phyloP scores from a whole-genome alignment of 2,113 vertebrate species.

The Gymnarchus niloticus region DNA sequence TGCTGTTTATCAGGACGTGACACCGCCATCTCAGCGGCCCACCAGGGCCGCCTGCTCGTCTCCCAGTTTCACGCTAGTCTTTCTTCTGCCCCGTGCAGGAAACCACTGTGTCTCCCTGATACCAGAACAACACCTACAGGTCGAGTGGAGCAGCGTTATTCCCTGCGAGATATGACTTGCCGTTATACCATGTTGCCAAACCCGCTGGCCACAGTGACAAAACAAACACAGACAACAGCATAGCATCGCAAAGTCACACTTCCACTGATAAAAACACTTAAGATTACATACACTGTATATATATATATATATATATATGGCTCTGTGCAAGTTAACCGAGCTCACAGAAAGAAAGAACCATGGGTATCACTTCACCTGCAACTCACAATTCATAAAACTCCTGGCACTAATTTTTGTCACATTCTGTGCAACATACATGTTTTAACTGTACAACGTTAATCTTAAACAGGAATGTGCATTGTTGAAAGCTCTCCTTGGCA shows the following conservation, averaged over 20 bases:
- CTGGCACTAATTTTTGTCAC: constrained; percentile 9
- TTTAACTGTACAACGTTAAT: constrained; percentile 6
- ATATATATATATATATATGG: constrained; percentile 6
- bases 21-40: neutral
- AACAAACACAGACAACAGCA: constrained; percentile 12
- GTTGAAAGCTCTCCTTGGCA: neutral
- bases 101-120: neutral
- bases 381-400: constrained; percentile 18
- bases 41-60: neutral
- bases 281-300: constrained; percentile 4
- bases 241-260: neutral
- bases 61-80: neutral
- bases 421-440: constrained; percentile 12
- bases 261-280: constrained; percentile 14
- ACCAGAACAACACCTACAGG: neutral
- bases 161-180: neutral
- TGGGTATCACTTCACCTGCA: constrained; percentile 6
- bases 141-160: neutral
- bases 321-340: constrained; percentile 20
- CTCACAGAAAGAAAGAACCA: neutral
- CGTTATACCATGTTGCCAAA: neutral
- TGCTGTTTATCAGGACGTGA: neutral
- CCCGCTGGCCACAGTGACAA: neutral
- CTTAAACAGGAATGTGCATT: constrained; percentile 2
- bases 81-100: neutral